These are phyloP conservation scores for Uropsilus gracilis DNA, from an alignment of 2,113 vertebrate species.

Conservation along the genomic window DNA sequence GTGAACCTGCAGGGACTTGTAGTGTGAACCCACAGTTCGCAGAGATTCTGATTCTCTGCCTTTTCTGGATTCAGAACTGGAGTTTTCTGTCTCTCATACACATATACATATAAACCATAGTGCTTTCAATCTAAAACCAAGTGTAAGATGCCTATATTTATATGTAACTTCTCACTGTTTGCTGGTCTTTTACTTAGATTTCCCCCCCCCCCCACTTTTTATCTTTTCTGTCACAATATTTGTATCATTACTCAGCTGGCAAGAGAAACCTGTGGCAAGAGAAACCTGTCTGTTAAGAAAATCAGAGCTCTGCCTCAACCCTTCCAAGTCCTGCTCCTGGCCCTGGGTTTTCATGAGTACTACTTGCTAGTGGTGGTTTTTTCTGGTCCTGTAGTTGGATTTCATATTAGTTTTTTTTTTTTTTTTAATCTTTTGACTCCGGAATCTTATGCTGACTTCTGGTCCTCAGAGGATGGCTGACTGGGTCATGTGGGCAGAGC, in stretches of 20 bases:
- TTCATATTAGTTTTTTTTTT: not conserved
- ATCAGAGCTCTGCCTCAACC: not conserved
- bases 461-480: not conserved
- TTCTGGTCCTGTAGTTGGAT: conserved; percentile 24
- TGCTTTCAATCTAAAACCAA: too few species aligned
- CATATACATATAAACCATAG: not conserved
- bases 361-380: not conserved
- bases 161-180: not conserved
- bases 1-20: too few species aligned
- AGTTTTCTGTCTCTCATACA: not conserved
- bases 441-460: not conserved
- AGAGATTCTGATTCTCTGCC: not conserved
- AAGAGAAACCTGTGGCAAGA: not conserved
- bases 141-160: not conserved
- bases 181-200: not conserved
- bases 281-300: not conserved
- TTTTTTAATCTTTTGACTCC: not conserved
- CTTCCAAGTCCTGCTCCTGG: not conserved
- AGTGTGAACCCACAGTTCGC: too few species aligned
- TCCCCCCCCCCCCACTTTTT: not conserved
- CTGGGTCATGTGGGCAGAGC: not conserved
- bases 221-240: not conserved
- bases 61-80: not conserved
- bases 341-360: not conserved
- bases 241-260: not conserved